Evolutionary conservation across 1,140 invertebrate genomes (phyloP).

Genomic region (Drosophila aff.): DNA sequence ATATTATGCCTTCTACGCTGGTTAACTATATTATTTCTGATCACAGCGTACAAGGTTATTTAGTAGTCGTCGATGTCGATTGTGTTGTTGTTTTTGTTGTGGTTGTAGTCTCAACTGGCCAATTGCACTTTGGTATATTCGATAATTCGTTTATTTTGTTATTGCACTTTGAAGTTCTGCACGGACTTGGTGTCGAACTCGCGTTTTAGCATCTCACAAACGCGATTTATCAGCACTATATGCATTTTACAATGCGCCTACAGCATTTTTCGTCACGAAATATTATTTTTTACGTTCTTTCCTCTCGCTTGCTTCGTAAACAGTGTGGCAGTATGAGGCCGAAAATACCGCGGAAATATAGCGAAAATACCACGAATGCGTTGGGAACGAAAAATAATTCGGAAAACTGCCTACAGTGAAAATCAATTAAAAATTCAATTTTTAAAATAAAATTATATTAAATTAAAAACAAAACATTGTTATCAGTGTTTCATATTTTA

Average conservation of each 20-base stretch:
- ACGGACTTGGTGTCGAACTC: conserved; percentile 63
- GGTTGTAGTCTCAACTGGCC: conserved; percentile 34
- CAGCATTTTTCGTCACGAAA: conserved; percentile 68
- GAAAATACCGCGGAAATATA: conserved; percentile 20
- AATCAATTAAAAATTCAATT: not conserved
- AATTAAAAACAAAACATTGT: not conserved
- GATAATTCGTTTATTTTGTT: conserved; percentile 31
- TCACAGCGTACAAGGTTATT: conserved; percentile 69
- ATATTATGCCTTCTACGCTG: conserved; percentile 5
- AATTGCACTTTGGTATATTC: conserved; percentile 57
- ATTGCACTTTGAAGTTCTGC: conserved; percentile 76
- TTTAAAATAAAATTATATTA: not conserved
- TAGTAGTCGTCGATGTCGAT: conserved; percentile 31
- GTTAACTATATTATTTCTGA: conserved; percentile 48
- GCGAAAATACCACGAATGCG: not conserved
- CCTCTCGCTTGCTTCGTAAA: conserved; percentile 48
- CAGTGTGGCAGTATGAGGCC: conserved; percentile 20
- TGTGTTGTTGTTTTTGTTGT: conserved; percentile 60
- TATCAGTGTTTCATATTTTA: too few relatives aligned
- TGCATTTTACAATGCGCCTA: conserved; percentile 74
- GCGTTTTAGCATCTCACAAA: conserved; percentile 60
- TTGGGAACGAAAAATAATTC: not conserved
- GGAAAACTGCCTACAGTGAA: not conserved
- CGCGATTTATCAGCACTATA: conserved; percentile 60
- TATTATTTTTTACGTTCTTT: conserved; percentile 56